Conservation (phyloP, 1,140 invertebrate species). For the Chironomus striatipennis region DNA sequence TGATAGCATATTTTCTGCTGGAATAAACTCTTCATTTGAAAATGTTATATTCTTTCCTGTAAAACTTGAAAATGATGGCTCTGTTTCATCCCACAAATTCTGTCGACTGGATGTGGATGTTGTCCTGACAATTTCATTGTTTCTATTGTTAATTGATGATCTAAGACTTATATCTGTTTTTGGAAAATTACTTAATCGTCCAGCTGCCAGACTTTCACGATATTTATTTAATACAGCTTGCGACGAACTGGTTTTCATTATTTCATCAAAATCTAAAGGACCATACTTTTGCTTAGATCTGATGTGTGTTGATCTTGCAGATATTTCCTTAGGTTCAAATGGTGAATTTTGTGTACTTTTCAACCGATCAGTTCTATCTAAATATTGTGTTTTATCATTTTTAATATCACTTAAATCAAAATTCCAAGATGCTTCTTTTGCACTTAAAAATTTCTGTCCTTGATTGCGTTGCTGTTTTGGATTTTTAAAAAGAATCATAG, state of each 20-base stretch:
- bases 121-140: no score
- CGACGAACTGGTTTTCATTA: background rate
- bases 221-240: background rate
- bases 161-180: background rate
- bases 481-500: no score
- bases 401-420: background rate
- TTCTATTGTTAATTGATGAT: background rate
- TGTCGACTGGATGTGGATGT: background rate
- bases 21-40: background rate
- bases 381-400: background rate
- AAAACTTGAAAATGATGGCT: background rate
- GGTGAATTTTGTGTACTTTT: background rate
- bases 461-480: background rate
- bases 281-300: background rate
- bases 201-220: background rate
- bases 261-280: background rate
- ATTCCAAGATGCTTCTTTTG: background rate
- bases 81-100: background rate
- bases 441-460: background rate
- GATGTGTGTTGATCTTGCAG: background rate
- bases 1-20: background rate
- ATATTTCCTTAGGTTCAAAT: background rate
- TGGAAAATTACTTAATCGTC: background rate
- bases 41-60: background rate
- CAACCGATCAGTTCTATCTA: background rate